Conservation (phyloP, 2,888 invertebrate species). For the Operophtera brumata region DNA sequence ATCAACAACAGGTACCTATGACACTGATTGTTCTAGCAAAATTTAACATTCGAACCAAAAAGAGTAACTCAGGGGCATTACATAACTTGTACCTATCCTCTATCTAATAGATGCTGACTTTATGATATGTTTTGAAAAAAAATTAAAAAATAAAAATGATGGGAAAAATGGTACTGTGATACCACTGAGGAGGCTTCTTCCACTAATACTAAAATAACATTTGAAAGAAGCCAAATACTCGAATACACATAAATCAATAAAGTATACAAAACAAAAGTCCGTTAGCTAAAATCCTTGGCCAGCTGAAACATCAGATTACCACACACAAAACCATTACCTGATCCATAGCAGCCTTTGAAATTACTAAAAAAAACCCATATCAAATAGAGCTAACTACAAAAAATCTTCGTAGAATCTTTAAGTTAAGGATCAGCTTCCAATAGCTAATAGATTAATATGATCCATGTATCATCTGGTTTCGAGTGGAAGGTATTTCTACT, state of each 20-base stretch:
- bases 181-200: constrained; percentile 1
- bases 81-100: neutral
- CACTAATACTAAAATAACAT: neutral
- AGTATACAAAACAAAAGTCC: constrained; percentile 19
- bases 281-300: constrained; percentile 30
- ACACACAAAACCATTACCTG: constrained; percentile 36
- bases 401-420: neutral
- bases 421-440: neutral
- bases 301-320: constrained; percentile 26
- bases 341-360: constrained; percentile 36
- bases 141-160: neutral
- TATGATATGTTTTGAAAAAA: neutral
- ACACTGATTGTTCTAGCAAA: neutral
- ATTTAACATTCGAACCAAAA: neutral
- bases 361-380: neutral
- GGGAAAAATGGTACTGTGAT: neutral
- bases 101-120: neutral
- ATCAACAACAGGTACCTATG: neutral
- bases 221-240: constrained; percentile 10
- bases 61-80: constrained; percentile 2
- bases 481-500: neutral
- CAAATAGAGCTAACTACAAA: neutral
- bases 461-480: no score
- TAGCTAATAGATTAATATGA: neutral
- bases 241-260: neutral